phyloP scores from a whole-genome alignment of 2,797 vertebrate species.

The Acanthornis magna region DNA sequence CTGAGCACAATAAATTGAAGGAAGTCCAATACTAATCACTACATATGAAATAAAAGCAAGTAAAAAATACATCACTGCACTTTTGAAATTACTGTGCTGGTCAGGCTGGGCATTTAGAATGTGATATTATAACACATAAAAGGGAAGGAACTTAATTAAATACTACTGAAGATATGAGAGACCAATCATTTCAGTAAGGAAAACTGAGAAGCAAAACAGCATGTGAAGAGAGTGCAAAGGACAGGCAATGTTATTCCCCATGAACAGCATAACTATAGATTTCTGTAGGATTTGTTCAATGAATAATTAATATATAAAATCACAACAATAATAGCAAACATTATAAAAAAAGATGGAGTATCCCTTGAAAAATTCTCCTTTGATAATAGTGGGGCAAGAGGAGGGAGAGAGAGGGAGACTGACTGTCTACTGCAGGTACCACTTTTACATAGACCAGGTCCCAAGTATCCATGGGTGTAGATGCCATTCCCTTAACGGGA shows the following conservation, averaged over 20 bases:
- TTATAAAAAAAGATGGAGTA: background rate
- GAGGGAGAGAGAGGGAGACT: too few relatives aligned
- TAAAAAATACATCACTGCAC: background rate
- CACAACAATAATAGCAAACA: background rate
- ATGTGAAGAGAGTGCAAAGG: background rate
- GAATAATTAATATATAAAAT: background rate
- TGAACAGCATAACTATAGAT: background rate
- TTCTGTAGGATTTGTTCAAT: background rate
- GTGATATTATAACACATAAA: background rate
- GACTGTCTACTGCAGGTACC: background rate
- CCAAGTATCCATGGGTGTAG: background rate
- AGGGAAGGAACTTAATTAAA: constrained; percentile 5
- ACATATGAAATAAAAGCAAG: constrained; percentile 25
- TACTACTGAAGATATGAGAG: background rate
- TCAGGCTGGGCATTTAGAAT: background rate
- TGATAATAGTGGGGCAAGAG: fast-evolving
- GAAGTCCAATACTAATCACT: constrained; percentile 14
- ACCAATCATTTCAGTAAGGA: background rate
- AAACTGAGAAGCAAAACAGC: background rate
- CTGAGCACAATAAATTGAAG: constrained; percentile 7
- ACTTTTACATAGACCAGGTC: background rate
- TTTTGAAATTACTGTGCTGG: background rate
- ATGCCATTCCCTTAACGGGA: background rate
- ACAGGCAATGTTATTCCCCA: background rate
- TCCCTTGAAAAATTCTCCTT: background rate